Conservation (phyloP, 1,140 invertebrate genomes). For the Drosophila santomea region DNA sequence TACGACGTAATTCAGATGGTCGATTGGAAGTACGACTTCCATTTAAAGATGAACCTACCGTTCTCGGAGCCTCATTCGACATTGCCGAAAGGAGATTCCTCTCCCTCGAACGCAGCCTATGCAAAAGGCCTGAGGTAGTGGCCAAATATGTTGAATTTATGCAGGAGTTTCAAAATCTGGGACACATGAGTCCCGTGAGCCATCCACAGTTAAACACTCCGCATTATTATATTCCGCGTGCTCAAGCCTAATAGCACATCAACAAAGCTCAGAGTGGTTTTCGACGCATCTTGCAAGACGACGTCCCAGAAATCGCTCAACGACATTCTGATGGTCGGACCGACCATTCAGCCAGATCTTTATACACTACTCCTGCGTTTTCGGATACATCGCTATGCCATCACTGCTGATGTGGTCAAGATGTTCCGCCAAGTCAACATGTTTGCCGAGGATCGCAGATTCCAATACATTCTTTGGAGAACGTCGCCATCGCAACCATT, state of each 20-base stretch:
- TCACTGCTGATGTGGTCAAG: too few species aligned
- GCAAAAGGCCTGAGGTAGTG: background rate
- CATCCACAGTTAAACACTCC: background rate
- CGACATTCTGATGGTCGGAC: background rate
- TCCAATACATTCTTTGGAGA: background rate
- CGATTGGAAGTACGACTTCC: too few species aligned
- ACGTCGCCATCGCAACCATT: background rate
- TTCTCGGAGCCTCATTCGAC: too few species aligned
- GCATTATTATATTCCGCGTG: conserved; percentile 5
- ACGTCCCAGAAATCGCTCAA: background rate
- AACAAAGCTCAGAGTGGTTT: conserved; percentile 8
- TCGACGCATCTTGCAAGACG: conserved; percentile 7
- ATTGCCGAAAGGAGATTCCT: background rate
- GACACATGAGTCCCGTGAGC: too few species aligned
- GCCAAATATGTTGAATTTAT: background rate
- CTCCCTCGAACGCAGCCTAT: background rate
- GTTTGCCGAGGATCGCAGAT: too few species aligned
- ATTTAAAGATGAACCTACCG: too few species aligned
- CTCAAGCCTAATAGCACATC: conserved; percentile 8
- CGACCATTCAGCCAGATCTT: too few species aligned
- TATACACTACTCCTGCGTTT: too few species aligned
- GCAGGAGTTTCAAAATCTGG: background rate
- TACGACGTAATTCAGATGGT: too few species aligned
- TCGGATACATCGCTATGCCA: too few species aligned
- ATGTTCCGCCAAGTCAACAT: too few species aligned